Conservation (phyloP, 2,888 invertebrate species). For the Drosophila kambysellisi region DNA sequence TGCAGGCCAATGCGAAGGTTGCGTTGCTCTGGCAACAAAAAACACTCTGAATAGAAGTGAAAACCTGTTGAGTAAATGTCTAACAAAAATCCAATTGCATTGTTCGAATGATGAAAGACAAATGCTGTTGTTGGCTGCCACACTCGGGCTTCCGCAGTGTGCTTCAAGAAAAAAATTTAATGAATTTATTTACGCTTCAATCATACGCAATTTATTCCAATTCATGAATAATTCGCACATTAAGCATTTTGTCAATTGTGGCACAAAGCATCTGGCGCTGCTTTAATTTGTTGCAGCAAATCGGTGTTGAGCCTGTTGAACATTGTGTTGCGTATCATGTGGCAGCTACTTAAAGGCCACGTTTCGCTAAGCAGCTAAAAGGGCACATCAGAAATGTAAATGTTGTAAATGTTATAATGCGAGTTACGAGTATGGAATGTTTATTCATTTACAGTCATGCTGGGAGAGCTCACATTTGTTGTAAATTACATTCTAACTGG, state of each 20-base stretch:
- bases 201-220: constrained; percentile 72
- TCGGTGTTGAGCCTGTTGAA: background rate
- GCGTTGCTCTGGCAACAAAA: constrained; percentile 25
- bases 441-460: constrained; percentile 50
- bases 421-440: constrained; percentile 13
- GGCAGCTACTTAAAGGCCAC: constrained; percentile 59
- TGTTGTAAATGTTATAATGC: constrained; percentile 31
- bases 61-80: constrained; percentile 52
- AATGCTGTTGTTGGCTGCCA: constrained; percentile 19
- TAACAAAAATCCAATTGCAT: constrained; percentile 48
- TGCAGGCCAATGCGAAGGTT: constrained; percentile 54
- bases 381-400: constrained; percentile 16
- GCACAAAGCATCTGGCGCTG: constrained; percentile 31
- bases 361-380: constrained; percentile 58
- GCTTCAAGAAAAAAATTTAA: constrained; percentile 29
- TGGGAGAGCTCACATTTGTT: constrained; percentile 31
- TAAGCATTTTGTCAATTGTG: constrained; percentile 35
- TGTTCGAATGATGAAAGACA: constrained; percentile 27
- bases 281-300: constrained; percentile 10
- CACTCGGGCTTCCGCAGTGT: background rate
- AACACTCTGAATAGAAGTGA: background rate
- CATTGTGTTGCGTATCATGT: constrained; percentile 12
- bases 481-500: constrained; percentile 29
- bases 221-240: constrained; percentile 52
- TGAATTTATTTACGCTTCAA: constrained; percentile 70